phyloP scores from a whole-genome alignment of 2,797 vertebrate genomes.

The Etheostoma perlongum region DNA sequence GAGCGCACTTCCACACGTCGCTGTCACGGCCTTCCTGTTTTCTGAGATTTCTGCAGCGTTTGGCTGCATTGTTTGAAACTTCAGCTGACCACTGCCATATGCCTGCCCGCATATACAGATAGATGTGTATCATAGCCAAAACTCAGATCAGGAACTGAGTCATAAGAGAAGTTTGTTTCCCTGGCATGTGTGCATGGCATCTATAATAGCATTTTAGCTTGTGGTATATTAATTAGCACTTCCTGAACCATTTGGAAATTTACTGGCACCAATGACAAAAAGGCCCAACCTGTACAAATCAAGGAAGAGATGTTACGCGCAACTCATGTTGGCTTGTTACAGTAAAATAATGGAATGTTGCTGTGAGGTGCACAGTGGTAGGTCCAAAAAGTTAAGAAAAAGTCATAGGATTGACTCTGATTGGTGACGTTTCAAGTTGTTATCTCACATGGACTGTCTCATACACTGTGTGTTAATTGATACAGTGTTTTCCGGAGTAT shows the following conservation, averaged over 20 bases:
- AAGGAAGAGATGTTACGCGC: background rate
- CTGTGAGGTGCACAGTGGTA: background rate
- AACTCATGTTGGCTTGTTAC: background rate
- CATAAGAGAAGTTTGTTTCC: slow-evolving; percentile 32
- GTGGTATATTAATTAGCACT: background rate
- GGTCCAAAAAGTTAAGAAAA: background rate
- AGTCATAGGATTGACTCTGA: background rate
- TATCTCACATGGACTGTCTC: background rate
- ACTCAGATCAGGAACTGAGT: slow-evolving; percentile 46
- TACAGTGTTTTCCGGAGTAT: too few relatives aligned
- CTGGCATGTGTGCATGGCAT: slow-evolving; percentile 14
- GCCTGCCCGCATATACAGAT: background rate
- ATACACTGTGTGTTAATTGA: background rate
- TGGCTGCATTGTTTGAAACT: slow-evolving; percentile 43
- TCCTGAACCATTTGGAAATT: background rate
- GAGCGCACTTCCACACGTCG: slow-evolving; percentile 59
- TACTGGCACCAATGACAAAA: background rate
- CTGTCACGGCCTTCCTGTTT: slow-evolving; percentile 76
- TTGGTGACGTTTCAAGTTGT: background rate
- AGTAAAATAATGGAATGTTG: background rate
- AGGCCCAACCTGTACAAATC: background rate
- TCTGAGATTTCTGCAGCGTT: slow-evolving; percentile 60
- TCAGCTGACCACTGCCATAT: background rate
- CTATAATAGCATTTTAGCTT: background rate
- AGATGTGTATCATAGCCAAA: background rate